A percentile compares a stretch with the other conserved stretches of the same genome.
Evolutionary conservation across 2,113 vertebrate genomes (phyloP).

Genomic region (Crotalus tigris): DNA sequence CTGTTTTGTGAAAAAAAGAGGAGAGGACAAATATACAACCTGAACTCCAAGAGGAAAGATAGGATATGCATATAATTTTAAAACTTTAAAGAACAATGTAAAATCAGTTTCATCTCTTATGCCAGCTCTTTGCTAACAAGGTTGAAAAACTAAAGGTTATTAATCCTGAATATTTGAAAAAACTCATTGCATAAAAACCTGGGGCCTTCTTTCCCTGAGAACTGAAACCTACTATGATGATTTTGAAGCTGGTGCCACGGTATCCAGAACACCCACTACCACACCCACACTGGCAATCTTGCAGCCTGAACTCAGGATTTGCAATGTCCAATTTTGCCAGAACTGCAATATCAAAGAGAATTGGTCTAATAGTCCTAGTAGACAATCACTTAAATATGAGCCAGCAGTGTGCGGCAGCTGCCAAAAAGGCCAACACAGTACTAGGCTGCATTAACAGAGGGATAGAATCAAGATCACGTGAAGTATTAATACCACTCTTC

Average conservation of each 20-base stretch:
- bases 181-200: not conserved
- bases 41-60: not conserved
- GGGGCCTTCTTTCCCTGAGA: not conserved
- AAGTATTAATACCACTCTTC: too few relatives aligned
- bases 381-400: too few relatives aligned
- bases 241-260: not conserved
- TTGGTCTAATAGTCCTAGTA: too few relatives aligned
- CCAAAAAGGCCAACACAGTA: too few relatives aligned
- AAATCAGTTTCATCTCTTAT: not conserved
- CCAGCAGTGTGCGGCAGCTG: too few relatives aligned
- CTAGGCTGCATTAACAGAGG: too few relatives aligned
- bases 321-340: not conserved
- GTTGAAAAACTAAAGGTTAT: not conserved
- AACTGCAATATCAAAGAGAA: not conserved
- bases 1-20: not conserved
- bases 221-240: not conserved
- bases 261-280: not conserved
- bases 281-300: not conserved
- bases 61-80: not conserved
- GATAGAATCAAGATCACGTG: too few relatives aligned
- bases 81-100: not conserved
- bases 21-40: not conserved
- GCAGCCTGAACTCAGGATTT: not conserved
- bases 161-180: not conserved
- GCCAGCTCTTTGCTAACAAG: not conserved